Conservation (phyloP, 2,797 vertebrate genomes). For the Pampus argenteus region DNA sequence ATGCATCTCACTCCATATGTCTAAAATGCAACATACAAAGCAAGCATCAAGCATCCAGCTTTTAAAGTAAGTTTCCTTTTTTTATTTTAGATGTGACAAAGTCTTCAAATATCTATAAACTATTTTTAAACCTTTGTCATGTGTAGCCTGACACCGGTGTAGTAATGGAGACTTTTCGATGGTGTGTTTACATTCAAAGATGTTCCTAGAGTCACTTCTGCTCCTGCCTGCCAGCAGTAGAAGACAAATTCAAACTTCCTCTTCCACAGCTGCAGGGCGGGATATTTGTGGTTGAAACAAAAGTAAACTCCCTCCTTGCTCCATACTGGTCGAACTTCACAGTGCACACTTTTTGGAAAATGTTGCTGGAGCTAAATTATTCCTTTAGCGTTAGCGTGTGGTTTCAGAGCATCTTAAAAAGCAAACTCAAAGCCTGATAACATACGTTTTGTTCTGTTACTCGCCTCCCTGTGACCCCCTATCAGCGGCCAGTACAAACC, state of each 20-base stretch:
- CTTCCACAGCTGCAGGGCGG: conserved; percentile 38
- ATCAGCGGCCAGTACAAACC: conserved; percentile 58
- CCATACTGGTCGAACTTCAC: background rate
- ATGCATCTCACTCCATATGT: background rate
- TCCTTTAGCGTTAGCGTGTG: background rate
- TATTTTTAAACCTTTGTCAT: conserved; percentile 22
- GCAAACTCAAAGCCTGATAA: conserved; percentile 31
- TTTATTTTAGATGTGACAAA: conserved; percentile 3
- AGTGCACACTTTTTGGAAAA: conserved; percentile 34
- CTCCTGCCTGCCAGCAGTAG: conserved; percentile 18
- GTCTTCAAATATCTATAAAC: conserved; percentile 10
- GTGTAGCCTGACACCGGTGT: background rate
- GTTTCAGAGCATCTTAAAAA: conserved; percentile 17
- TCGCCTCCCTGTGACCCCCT: conserved; percentile 58
- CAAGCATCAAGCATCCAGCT: background rate
- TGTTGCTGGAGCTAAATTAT: conserved; percentile 33
- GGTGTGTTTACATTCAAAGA: conserved; percentile 50
- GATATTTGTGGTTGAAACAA: conserved; percentile 53
- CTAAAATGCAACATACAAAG: background rate
- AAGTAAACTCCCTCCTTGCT: conserved; percentile 38
- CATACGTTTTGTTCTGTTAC: conserved; percentile 44
- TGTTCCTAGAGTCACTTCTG: conserved; percentile 20
- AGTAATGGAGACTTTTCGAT: conserved; percentile 33
- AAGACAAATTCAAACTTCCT: conserved; percentile 30
- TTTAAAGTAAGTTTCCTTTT: background rate